These are phyloP conservation scores for Drosophila pruinosa DNA, from an alignment of 1,140 invertebrate genomes.

Conservation along the genomic window DNA sequence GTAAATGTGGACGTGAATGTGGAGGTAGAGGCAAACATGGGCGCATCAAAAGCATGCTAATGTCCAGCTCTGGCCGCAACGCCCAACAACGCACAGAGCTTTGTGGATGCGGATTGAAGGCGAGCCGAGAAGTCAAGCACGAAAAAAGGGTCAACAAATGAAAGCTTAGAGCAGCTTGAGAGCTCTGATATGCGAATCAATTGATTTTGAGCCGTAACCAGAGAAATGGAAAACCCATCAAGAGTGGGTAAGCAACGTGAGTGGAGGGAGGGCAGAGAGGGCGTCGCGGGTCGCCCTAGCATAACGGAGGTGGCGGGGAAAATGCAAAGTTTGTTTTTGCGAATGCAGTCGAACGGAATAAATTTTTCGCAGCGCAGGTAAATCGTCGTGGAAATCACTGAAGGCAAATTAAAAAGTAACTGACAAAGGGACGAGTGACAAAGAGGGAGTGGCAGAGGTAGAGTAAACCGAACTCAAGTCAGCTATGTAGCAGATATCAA, in stretches of 20 bases:
- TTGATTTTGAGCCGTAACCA: conserved; percentile 68
- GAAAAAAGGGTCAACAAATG: conserved; percentile 75
- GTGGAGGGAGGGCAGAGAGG: neutral
- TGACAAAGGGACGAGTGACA: conserved; percentile 12
- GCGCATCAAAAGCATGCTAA: conserved; percentile 78
- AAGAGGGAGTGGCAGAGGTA: neutral
- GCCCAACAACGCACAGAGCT: conserved; percentile 35
- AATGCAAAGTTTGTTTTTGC: conserved; percentile 78
- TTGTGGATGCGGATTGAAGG: conserved; percentile 28
- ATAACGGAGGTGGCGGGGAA: neutral
- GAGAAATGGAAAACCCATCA: conserved; percentile 25
- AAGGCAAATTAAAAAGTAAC: conserved; percentile 74
- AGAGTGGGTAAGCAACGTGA: neutral
- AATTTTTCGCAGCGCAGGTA: conserved; percentile 75
- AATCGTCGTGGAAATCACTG: conserved; percentile 77
- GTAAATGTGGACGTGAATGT: neutral
- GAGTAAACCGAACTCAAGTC: conserved; percentile 28
- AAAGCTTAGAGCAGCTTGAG: conserved; percentile 27
- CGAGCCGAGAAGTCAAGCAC: conserved; percentile 69
- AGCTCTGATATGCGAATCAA: conserved; percentile 72
- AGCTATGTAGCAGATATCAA: conserved; percentile 25
- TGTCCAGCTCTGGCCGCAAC: conserved; percentile 66
- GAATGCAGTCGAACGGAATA: conserved; percentile 74
- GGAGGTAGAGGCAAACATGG: no score
- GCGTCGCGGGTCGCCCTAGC: neutral